phyloP scores from a whole-genome alignment of 2,113 vertebrate species.

The Lepisosteus osseus region DNA sequence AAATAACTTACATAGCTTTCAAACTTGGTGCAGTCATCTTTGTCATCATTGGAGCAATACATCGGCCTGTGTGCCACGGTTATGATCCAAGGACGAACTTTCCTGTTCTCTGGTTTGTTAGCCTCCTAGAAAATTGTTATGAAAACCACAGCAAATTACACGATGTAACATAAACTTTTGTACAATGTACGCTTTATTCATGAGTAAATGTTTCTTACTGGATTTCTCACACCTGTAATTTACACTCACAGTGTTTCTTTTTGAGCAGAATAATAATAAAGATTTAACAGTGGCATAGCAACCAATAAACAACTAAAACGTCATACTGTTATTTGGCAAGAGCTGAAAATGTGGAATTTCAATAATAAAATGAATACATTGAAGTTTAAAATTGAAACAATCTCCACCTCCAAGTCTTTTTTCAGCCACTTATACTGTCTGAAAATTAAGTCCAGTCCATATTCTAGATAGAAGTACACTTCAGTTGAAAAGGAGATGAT shows the following conservation, averaged over 20 bases:
- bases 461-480: slow-evolving; percentile 79
- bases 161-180: too few species aligned
- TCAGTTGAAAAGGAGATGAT: slow-evolving; percentile 84
- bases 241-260: too few species aligned
- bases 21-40: slow-evolving; percentile 75
- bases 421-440: slow-evolving; percentile 77
- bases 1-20: slow-evolving; percentile 66
- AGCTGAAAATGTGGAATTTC: too few species aligned
- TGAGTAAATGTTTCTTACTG: too few species aligned
- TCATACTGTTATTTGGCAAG: not conserved
- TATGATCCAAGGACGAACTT: slow-evolving; percentile 76
- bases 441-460: slow-evolving; percentile 69
- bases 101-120: slow-evolving; percentile 58
- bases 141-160: not conserved
- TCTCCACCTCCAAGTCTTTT: slow-evolving; percentile 73
- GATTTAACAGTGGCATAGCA: not conserved
- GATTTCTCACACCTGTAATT: too few species aligned
- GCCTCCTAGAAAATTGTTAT: slow-evolving; percentile 56
- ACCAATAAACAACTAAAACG: not conserved
- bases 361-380: too few species aligned
- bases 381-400: not conserved
- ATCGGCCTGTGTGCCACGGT: slow-evolving; percentile 88
- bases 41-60: slow-evolving; percentile 84
- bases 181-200: too few species aligned
- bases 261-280: too few species aligned